Evolutionary conservation across 1,140 invertebrate genomes (phyloP).

Genomic region (Bombus terrestris): DNA sequence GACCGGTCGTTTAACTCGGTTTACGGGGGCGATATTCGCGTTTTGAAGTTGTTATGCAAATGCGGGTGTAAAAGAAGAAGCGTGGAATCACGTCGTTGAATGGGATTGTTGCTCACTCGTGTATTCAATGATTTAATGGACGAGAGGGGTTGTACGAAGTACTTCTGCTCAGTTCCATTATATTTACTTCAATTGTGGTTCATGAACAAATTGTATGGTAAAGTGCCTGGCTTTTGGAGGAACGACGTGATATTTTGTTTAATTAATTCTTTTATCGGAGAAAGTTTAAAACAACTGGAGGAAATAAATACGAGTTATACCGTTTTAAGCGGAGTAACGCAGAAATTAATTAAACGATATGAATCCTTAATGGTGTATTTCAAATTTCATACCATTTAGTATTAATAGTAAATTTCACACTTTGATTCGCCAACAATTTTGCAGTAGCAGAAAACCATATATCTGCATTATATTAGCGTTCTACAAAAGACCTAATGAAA

Average conservation of each 20-base stretch:
- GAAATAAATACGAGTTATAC: no score
- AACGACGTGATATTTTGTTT: not conserved
- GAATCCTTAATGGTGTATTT: not conserved
- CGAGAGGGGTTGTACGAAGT: not conserved
- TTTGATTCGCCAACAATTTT: not conserved
- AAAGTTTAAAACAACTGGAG: not conserved
- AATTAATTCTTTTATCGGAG: not conserved
- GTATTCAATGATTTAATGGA: not conserved
- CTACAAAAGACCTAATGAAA: no score
- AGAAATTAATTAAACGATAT: not conserved
- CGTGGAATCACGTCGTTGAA: not conserved
- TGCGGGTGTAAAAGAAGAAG: not conserved
- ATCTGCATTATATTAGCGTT: no score
- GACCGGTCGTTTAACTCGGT: not conserved
- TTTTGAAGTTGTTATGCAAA: slow-evolving; percentile 14
- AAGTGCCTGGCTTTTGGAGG: not conserved
- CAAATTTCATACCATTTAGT: not conserved
- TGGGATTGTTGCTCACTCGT: not conserved
- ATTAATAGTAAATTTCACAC: no score
- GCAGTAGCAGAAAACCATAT: not conserved
- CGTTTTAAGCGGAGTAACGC: no score
- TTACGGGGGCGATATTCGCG: not conserved
- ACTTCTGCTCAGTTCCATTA: no score
- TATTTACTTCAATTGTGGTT: not conserved
- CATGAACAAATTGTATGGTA: not conserved